Evolutionary conservation across 2,888 invertebrate species (phyloP), one percentile per base, ranked within the genome.

Genomic region (Drosophila vallismaia): DNA sequence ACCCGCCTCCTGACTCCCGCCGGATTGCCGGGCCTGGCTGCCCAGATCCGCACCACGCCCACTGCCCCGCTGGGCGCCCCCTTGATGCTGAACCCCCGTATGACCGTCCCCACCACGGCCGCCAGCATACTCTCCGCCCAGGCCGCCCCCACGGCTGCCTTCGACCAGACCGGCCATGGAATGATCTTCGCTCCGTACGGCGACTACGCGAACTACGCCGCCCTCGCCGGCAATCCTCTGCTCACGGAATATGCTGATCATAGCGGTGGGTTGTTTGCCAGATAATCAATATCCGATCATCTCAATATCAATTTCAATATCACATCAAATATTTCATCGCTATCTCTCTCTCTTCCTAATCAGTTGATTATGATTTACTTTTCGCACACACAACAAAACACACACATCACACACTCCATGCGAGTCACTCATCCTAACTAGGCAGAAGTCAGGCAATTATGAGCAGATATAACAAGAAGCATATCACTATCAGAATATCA

Each of bases 201-300:
- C 59, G 97, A 97, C 91, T 97, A 97, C 92, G 96, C 95, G 91
- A 96, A 97, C 93, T 97, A 97, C 93, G 96, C 97, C 14, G 96
- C 97, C 70, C 93, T 97, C 88, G 93, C 93, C 68, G 94, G 94
- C 87, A 96, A 96, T 88, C 97, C 96, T 77, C 94, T 96, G 85
- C 94, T 96, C 91, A 94, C 96, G 79, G 95, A 96, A 92, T 96
- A 97, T 93, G 95, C 97, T 91, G 97, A 97, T 93, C 97, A 97
- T 94, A 95, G 97, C 94, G 97, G 97, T 97, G 97, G 97, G 97
- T 96, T 95, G 93, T 96, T 95, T 94, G 95, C 95, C 93, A 95
- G 95, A 94, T 95, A 94, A 95, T 81, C 44, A 36, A 24, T 53
- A 36, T 46, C 24, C 44, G 52, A 50, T 62, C 19, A 67, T 53